Evolutionary conservation across 2,797 vertebrate species (phyloP).

Genomic region (Gallinago solitaria): DNA sequence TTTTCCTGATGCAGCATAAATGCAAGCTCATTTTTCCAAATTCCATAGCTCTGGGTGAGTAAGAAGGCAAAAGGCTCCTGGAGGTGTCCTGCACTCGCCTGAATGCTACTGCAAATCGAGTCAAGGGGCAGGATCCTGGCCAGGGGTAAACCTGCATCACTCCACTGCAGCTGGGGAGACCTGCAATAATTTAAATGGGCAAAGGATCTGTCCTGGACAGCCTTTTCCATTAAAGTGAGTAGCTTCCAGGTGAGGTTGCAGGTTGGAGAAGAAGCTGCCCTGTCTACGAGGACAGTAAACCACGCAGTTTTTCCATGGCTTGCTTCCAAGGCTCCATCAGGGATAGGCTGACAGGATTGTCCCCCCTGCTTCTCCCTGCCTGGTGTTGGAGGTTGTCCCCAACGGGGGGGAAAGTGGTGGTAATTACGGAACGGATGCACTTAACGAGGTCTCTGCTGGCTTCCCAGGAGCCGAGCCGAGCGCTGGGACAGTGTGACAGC

Average conservation of each 20-base stretch:
- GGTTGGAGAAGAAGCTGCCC: neutral
- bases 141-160: neutral
- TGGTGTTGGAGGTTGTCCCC: neutral
- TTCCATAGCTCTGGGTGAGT: neutral
- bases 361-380: neutral
- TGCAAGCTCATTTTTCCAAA: neutral
- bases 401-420: slow-evolving; percentile 47
- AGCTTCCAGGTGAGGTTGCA: neutral
- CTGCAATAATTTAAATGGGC: neutral
- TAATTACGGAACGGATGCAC: slow-evolving; percentile 72
- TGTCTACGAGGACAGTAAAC: neutral
- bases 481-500: slow-evolving; percentile 31
- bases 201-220: neutral
- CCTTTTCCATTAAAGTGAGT: neutral
- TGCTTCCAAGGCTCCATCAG: neutral
- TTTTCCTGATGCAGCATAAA: neutral
- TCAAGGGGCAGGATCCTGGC: neutral
- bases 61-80: neutral
- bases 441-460: slow-evolving; percentile 78
- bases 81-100: neutral
- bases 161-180: neutral
- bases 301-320: neutral
- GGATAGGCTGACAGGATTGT: neutral
- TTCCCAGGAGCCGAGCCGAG: slow-evolving; percentile 54
- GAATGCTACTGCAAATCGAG: neutral